Conservation (phyloP, 37 sponge, comb jelly and placozoan species). For the Theonella swinhoei region DNA sequence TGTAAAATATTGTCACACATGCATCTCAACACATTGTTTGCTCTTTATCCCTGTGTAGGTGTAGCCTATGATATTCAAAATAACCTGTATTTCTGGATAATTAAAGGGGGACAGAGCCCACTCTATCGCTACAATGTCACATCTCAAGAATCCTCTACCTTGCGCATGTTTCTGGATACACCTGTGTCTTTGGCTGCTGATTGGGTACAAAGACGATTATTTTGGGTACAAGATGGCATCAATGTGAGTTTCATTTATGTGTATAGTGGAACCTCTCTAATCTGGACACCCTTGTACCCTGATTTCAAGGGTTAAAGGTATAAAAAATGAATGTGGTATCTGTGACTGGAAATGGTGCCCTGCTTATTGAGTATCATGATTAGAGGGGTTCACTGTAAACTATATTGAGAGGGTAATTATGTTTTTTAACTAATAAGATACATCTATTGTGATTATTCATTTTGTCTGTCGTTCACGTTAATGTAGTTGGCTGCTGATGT, state of each 20-base stretch:
- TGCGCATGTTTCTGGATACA: background rate
- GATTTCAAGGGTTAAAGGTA: no score
- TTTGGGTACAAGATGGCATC: conserved; percentile 52
- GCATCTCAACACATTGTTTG: no score
- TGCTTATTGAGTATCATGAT: no score
- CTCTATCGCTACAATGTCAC: background rate
- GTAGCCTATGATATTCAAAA: conserved; percentile 30
- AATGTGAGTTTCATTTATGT: background rate
- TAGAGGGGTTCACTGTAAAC: no score
- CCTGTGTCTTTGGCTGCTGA: conserved; percentile 27
- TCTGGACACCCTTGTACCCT: no score
- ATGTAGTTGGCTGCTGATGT: background rate
- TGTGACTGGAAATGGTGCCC: no score
- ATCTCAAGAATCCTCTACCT: background rate
- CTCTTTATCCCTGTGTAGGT: no score
- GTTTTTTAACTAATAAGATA: no score
- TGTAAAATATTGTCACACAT: no score
- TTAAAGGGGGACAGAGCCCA: conserved; percentile 2
- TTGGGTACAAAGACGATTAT: conserved; percentile 45
- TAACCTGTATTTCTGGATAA: conserved; percentile 4
- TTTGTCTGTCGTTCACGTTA: no score
- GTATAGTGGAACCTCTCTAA: background rate
- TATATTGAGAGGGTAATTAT: no score
- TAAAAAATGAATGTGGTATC: no score
- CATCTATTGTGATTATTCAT: background rate